phyloP scores from a whole-genome alignment of 2,797 vertebrate genomes.

The Momotus momota region DNA sequence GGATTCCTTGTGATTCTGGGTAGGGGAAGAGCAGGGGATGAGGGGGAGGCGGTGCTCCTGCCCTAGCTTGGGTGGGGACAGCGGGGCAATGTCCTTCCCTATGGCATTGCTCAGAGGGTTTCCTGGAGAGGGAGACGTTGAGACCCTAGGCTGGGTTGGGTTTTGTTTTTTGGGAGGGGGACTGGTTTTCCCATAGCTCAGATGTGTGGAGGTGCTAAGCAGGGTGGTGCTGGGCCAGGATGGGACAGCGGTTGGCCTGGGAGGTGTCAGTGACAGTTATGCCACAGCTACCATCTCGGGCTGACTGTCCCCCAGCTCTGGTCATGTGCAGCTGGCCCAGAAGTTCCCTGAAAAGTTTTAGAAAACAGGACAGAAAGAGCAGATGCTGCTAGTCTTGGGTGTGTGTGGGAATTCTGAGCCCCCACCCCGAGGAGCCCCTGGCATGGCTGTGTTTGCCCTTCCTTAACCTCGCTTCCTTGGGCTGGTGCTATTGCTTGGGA shows the following conservation, averaged over 20 bases:
- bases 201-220: neutral
- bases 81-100: neutral
- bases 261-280: neutral
- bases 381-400: neutral
- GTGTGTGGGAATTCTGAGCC: neutral
- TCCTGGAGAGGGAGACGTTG: neutral
- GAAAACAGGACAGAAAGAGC: neutral
- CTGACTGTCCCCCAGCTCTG: neutral
- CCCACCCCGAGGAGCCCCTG: neutral
- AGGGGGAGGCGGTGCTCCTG: neutral
- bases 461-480: neutral
- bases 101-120: fast-evolving
- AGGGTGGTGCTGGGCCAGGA: neutral
- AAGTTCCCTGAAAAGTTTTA: neutral
- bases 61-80: fast-evolving
- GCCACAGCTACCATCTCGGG: neutral
- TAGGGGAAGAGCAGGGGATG: neutral
- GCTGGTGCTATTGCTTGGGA: neutral
- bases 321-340: neutral
- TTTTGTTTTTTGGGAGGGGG: too few species aligned
- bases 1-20: constrained; percentile 93
- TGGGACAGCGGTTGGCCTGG: neutral
- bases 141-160: neutral
- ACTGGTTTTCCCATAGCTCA: neutral
- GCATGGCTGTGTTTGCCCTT: neutral